Evolutionary conservation across 2,113 vertebrate genomes (phyloP), one percentile per base, ranked within the genome.

Genomic region (Aythya baeri): DNA sequence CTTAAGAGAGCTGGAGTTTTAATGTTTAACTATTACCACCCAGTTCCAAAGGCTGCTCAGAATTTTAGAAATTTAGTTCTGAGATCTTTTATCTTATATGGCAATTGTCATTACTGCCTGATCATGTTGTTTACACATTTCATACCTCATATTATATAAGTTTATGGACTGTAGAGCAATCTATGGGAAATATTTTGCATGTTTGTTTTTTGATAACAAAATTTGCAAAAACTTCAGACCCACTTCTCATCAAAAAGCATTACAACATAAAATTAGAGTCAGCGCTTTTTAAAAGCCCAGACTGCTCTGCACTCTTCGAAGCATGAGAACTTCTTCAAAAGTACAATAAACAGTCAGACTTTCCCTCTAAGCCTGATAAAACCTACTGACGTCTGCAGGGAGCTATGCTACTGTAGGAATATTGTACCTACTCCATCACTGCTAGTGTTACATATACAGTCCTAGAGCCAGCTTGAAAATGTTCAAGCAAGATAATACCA

Each of bases 301-400:
- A 79, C 41, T 82, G 86, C 44, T 34, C 77, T 63, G 86, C 92
- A 70, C 66, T 65, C 29, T 58, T 86, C 38, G 58, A 73, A 55
- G 75, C 74, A 66, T 8, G 21, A 68, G 76, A 91, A 36, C 27
- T 79, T 87, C 67, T 66, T 22, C 78, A 63, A 44, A 44, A 57
- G 75, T 29, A 59, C 78, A 89, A 55, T 76, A 91, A 95, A 62
- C 58, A 89, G 49, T 31, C 43, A 86, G 89, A 58, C 59, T 38
- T 77, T 91, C 87, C 67, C 84, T 87, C 54, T 15, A 91, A 91
- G 95, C 78, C 61, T 76, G 78, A 59, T 66, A 85, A 94, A 91
- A 70, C 77, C 78, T 66, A 43, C 84, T 92, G 93, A 94, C 9
- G 41, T 95, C 82, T 89, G 84, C 86, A 71, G 91, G 78, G 91